Percentiles rank a stretch among this genome's conserved stretches.
Conservation (phyloP, 2,888 invertebrate species). For the Chorisops tibialis region DNA sequence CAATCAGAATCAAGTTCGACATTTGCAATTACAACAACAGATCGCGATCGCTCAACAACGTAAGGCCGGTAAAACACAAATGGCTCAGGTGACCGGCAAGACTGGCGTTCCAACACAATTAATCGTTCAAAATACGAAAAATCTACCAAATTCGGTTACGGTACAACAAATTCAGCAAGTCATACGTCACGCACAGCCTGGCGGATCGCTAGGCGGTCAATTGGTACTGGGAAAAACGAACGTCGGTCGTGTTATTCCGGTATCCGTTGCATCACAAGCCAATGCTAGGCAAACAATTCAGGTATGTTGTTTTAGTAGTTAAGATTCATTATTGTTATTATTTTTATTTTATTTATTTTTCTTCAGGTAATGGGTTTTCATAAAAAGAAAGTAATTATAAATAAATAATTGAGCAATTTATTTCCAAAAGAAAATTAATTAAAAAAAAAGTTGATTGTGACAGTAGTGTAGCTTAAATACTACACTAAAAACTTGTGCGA, state of each 20-base stretch:
- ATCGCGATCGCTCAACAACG: slow-evolving; percentile 56
- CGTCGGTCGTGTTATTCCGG: slow-evolving; percentile 64
- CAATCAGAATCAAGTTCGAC: slow-evolving; percentile 64
- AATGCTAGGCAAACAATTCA: slow-evolving; percentile 58
- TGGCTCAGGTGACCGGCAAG: slow-evolving; percentile 46
- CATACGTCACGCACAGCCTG: slow-evolving; percentile 60
- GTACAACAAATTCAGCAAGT: slow-evolving; percentile 75
- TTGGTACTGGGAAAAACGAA: slow-evolving; percentile 60
- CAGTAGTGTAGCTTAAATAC: too few species aligned
- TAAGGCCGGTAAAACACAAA: slow-evolving; percentile 62
- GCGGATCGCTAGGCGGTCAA: slow-evolving; percentile 51
- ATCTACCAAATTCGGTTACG: slow-evolving; percentile 60
- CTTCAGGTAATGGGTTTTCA: too few species aligned
- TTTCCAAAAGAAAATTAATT: too few species aligned
- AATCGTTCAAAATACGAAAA: slow-evolving; percentile 64
- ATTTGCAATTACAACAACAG: slow-evolving; percentile 61
- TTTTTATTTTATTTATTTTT: too few species aligned
- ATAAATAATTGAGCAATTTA: background rate
- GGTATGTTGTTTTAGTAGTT: slow-evolving; percentile 38
- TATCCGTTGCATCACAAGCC: slow-evolving; percentile 58
- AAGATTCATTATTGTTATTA: too few species aligned
- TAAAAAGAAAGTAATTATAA: background rate
- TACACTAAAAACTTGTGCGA: too few species aligned
- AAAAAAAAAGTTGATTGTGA: too few species aligned
- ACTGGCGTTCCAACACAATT: slow-evolving; percentile 63